Base-by-base conservation (phyloP, 2,113 vertebrate genomes). In the Callaeas wilsoni region DNA sequence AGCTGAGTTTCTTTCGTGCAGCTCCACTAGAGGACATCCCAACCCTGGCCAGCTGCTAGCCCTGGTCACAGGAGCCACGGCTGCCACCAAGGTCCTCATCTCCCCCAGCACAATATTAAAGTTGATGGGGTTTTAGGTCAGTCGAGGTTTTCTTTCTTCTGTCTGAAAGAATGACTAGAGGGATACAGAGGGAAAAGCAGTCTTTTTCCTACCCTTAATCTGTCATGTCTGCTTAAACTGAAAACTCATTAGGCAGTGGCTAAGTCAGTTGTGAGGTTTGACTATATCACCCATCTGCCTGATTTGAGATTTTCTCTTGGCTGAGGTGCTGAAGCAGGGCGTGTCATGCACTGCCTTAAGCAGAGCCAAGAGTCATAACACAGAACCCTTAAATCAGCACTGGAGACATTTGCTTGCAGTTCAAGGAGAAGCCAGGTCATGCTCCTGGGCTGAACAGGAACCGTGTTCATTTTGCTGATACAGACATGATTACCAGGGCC, bases 1-100 rank as follows among this genome's bases (percentile, higher is more conserved):
- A 74, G 68, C 60, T 79, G 37, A 7, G 7, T 56, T 91, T 69
- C 50, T 73, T 44, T 55, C 33, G 56, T 86, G 22, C 56, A 86
- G 56, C 71, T 78, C 80, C 90, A 87, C 93, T 92, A 94, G 90
- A 95, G 88, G 86, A 85, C 90, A 93, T 86, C 69, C 64, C 80
- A 93, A 18, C 53, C 79, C 76, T 57, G 20, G 2, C 52, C 63
- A 90, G 17, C 42, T 57, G 64, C 80, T 73, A 77, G 57, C 5
- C 33, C 44, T 32, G 2, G 13, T 49, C 64, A 17, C 52, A 30
- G 74, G 20, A 80, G 10, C n/a, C 37, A 29, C 0, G 4, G 7
- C 63, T 30, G 53, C 56, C 41, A 56, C 56, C 56, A 29, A 39
- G 1, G 3, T 33, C 22, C 32, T 21, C 3, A 3, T 17, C 26